Evolutionary conservation across 2,113 vertebrate species (phyloP).

Genomic region (Perca fluviatilis): DNA sequence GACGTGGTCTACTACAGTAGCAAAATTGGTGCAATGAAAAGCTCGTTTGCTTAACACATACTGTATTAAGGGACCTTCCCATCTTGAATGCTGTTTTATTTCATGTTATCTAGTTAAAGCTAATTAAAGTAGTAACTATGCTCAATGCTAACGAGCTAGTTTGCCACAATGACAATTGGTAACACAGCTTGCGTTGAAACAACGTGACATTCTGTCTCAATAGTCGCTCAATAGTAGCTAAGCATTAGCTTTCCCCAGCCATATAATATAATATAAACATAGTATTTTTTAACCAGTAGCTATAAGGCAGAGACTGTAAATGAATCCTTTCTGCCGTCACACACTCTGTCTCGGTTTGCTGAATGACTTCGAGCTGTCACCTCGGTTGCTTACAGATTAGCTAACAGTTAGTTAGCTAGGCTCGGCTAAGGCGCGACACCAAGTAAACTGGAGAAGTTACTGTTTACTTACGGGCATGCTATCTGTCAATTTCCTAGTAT

Average conservation of each 20-base stretch:
- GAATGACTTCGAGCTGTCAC: slow-evolving; percentile 75
- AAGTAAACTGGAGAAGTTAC: slow-evolving; percentile 49
- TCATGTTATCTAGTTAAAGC: neutral
- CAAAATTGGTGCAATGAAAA: neutral
- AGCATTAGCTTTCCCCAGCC: neutral
- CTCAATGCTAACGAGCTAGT: slow-evolving; percentile 17
- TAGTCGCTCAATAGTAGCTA: neutral
- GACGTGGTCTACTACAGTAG: neutral
- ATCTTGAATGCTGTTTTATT: neutral
- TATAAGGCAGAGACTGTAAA: slow-evolving; percentile 18
- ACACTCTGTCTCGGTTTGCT: slow-evolving; percentile 33
- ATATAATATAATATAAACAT: neutral
- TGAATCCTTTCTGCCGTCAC: slow-evolving; percentile 35
- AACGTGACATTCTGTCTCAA: neutral
- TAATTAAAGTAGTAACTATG: neutral
- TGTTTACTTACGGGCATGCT: slow-evolving; percentile 86
- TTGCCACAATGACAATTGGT: slow-evolving; percentile 9
- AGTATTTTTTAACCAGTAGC: slow-evolving; percentile 2
- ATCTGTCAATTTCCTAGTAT: slow-evolving; percentile 59
- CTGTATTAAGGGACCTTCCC: neutral
- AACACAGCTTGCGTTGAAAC: neutral
- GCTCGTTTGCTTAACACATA: neutral
- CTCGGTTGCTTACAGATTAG: slow-evolving; percentile 66
- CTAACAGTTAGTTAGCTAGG: slow-evolving; percentile 62
- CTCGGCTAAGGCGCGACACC: slow-evolving; percentile 63